Evolutionary conservation across 2,113 vertebrate genomes (phyloP), one percentile per base, ranked within the genome.

Genomic region (Ophthalmolycus amberensis): DNA sequence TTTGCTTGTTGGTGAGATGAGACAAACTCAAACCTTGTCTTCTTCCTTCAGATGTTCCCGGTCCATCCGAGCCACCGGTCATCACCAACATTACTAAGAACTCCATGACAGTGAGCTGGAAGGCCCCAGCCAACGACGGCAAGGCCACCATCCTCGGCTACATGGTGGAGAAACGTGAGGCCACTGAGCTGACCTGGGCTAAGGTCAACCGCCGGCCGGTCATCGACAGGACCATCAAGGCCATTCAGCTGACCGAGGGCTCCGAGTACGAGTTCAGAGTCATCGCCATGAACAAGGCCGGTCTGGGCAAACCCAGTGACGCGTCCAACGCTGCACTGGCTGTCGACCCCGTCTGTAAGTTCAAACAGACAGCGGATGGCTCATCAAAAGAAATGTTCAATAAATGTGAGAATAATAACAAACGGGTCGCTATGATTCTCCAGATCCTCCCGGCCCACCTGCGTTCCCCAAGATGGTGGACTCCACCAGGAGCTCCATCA

Each of bases 31-130:
- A 27, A 14, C 4, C 9, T n/a, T n/a, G 27, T 80, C 3, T 75
- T 6, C 34, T 60, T 68, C 64, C 63, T n/a, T 66, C 89, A 99
- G 98, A 99, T 90, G 96, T 98, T 65, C 98, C 98, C 0, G 98
- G 98, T 85, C 97, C 97, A 72, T 97, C 97, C 62, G 98, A 99
- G 27, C 96, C 98, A 56, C 98, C 98, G 0, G 78, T 99, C 82
- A 97, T 99, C 85, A 99, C 97, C 90, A 99, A 99, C 60, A 91
- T 99, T 82, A 99, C 97, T 0, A 97, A 96, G 86, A 94, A 99
- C 88, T 97, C 98, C 32, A 99, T 99, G 98, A 99, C 97, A 9
- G 98, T 99, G 58, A 99, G 98, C 94, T 99, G 98, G 98, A 99
- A 99, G 89, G 94, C 96, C 12, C 98, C 98, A 64, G 96, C 96